A percentile compares a stretch with the other conserved stretches of the same genome.
Evolutionary conservation across 2,797 vertebrate genomes (phyloP).

Genomic region (Sylvilagus floridanus): DNA sequence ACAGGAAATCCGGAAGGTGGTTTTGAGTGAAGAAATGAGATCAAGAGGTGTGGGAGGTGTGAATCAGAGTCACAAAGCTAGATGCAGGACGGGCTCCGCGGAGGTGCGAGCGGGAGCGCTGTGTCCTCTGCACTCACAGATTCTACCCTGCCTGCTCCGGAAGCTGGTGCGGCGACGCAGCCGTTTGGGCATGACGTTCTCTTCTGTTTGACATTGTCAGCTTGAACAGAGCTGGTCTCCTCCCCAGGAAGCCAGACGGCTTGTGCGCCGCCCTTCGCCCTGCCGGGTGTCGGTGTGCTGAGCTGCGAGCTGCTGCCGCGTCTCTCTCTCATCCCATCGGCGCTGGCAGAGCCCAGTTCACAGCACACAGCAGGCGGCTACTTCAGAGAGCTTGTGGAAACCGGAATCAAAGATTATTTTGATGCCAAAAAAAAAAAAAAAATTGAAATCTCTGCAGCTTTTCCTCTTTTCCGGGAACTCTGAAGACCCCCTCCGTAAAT

Average conservation of each 20-base stretch:
- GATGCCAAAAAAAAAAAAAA: no score
- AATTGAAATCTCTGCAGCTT: no score
- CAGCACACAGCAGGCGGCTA: rapidly evolving
- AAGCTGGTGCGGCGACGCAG: neutral
- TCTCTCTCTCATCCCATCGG: neutral
- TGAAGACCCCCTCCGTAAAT: neutral
- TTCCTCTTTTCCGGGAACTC: no score
- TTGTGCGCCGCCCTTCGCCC: neutral
- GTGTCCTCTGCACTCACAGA: no score
- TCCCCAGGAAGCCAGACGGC: rapidly evolving
- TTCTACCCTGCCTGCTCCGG: neutral
- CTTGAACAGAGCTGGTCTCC: neutral
- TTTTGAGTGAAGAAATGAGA: conserved; percentile 14
- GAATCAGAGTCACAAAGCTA: neutral
- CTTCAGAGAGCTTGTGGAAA: no score
- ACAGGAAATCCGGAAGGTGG: neutral
- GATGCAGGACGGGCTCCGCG: neutral
- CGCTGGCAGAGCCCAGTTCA: neutral
- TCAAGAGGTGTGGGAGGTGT: neutral
- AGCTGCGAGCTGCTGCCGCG: neutral
- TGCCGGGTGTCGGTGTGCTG: neutral
- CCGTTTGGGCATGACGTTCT: neutral
- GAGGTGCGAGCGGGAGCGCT: no score
- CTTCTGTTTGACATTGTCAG: neutral
- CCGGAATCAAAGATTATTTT: no score